A percentile compares a stretch with the other conserved stretches of the same genome.
Conservation (phyloP, 2,888 invertebrate genomes). For the Neoascia interrupta region DNA sequence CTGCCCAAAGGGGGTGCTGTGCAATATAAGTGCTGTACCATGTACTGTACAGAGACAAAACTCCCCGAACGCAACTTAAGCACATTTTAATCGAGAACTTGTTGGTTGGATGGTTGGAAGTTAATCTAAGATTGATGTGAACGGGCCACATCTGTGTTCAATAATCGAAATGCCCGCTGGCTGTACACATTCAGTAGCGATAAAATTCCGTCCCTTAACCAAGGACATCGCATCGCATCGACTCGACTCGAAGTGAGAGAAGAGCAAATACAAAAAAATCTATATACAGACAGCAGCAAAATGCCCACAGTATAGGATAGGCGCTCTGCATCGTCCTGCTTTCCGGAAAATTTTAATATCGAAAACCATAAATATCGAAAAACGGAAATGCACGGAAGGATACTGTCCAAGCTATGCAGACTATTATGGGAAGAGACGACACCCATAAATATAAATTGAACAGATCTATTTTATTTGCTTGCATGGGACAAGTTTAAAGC, state of each 20-base stretch:
- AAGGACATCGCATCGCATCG: neutral
- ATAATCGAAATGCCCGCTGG: constrained; percentile 67
- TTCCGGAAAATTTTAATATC: constrained; percentile 67
- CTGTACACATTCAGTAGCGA: constrained; percentile 56
- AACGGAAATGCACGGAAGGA: constrained; percentile 53
- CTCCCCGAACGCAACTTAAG: constrained; percentile 53
- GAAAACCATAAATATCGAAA: constrained; percentile 66
- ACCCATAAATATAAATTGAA: constrained; percentile 59
- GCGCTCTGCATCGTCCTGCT: constrained; percentile 29
- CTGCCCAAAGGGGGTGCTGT: constrained; percentile 39
- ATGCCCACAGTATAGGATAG: constrained; percentile 33
- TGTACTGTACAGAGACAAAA: too few relatives aligned
- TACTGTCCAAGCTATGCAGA: constrained; percentile 50
- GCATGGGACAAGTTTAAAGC: neutral
- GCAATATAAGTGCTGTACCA: constrained; percentile 61
- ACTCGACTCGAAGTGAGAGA: neutral
- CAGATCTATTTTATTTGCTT: constrained; percentile 1
- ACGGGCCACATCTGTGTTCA: constrained; percentile 68
- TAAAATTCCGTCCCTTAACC: constrained; percentile 47
- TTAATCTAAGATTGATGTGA: constrained; percentile 70
- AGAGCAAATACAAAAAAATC: constrained; percentile 35
- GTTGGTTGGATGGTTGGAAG: constrained; percentile 40
- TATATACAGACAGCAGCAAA: neutral
- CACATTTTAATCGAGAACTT: constrained; percentile 66
- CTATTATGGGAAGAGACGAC: constrained; percentile 23